These are phyloP conservation scores for Mustela lutreola DNA, from an alignment of 2,113 vertebrate genomes.

Conservation along the genomic window DNA sequence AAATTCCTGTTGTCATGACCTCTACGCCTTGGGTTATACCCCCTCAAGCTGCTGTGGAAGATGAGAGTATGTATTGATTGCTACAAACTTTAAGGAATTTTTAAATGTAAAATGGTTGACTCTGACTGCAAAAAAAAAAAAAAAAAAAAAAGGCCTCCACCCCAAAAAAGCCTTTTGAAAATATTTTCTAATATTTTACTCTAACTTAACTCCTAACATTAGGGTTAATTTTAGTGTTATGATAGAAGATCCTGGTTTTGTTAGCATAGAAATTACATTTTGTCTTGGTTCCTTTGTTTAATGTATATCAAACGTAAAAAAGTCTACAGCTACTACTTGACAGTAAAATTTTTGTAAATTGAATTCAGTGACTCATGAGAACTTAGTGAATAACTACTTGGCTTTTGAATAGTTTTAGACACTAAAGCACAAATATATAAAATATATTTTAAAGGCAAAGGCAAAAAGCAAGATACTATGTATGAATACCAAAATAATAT, in stretches of 20 bases:
- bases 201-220: constrained; percentile 23
- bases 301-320: constrained; percentile 12
- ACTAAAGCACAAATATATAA: neutral
- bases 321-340: neutral
- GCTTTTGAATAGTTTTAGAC: constrained; percentile 47
- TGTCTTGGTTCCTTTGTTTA: constrained; percentile 31
- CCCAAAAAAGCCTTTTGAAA: neutral
- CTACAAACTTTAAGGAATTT: neutral
- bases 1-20: neutral
- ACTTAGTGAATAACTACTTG: neutral
- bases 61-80: neutral
- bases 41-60: neutral
- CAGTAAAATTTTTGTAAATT: constrained; percentile 46
- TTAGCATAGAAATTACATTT: constrained; percentile 33
- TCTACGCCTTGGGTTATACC: neutral
- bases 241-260: neutral
- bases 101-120: neutral
- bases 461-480: neutral
- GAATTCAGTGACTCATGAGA: constrained; percentile 4
- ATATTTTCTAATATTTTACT: constrained; percentile 33
- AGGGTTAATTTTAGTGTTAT: constrained; percentile 19
- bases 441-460: constrained; percentile 25
- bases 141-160: neutral
- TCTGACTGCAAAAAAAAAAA: neutral
- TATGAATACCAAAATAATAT: constrained; percentile 9